Percentiles rank a stretch among this genome's conserved stretches.
Evolutionary conservation across 2,888 invertebrate species (phyloP).

Genomic region (Trichogramma dendrolimi): DNA sequence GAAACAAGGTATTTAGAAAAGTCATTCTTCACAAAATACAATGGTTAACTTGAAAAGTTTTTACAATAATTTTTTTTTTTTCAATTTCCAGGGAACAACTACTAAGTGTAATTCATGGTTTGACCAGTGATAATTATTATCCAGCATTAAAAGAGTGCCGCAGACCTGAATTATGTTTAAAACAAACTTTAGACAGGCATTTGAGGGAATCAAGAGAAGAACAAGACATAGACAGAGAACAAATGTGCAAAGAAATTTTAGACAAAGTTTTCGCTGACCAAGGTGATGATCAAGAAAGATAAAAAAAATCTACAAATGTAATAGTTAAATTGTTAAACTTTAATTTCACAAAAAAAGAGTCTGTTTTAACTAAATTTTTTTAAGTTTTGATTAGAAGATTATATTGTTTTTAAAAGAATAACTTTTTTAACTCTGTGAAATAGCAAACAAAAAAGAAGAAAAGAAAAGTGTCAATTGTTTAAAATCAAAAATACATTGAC

Average conservation of each 20-base stretch:
- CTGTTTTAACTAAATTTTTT: too few species aligned
- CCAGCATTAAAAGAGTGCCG: conserved; percentile 46
- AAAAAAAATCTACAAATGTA: conserved; percentile 23
- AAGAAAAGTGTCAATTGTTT: too few species aligned
- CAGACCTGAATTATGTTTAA: conserved; percentile 42
- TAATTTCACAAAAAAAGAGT: too few species aligned
- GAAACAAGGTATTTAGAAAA: conserved; percentile 42
- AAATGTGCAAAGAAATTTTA: conserved; percentile 40
- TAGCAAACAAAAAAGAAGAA: too few species aligned
- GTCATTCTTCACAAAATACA: conserved; percentile 1
- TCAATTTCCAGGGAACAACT: conserved; percentile 40
- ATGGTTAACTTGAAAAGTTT: conserved; percentile 11
- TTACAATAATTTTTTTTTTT: conserved; percentile 11
- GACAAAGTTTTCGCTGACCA: conserved; percentile 43
- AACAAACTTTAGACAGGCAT: conserved; percentile 41
- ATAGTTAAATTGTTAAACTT: too few species aligned
- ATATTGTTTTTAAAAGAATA: too few species aligned
- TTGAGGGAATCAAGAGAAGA: conserved; percentile 40
- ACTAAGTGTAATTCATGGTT: conserved; percentile 41
- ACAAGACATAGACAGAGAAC: conserved; percentile 41
- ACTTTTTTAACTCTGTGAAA: too few species aligned
- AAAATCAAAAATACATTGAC: too few species aligned
- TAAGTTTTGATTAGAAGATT: too few species aligned
- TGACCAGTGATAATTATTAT: conserved; percentile 41
- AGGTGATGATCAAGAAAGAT: conserved; percentile 43